phyloP scores from a whole-genome alignment of 2,797 vertebrate species.

The Pantherophis alleghaniensis region DNA sequence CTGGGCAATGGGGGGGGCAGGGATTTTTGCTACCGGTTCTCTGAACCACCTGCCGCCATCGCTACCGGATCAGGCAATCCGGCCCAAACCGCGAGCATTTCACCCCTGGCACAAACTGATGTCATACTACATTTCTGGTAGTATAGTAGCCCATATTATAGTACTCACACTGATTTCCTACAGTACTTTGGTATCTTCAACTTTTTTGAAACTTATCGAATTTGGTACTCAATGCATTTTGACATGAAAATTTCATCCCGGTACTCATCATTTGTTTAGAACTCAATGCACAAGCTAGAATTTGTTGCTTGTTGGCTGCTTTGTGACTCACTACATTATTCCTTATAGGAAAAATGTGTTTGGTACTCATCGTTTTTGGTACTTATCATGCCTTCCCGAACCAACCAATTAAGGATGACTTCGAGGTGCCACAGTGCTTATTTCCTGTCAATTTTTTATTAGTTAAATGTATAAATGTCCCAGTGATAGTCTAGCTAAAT shows the following conservation, averaged over 20 bases:
- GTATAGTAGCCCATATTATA: background rate
- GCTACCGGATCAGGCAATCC: fast-evolving
- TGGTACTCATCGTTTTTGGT: background rate
- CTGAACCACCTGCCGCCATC: too few relatives aligned
- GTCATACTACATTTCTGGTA: too few relatives aligned
- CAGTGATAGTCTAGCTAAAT: background rate
- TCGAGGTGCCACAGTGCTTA: background rate
- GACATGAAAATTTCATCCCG: background rate
- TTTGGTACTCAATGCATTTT: background rate
- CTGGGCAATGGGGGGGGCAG: too few relatives aligned
- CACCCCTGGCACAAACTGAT: too few relatives aligned
- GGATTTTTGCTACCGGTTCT: too few relatives aligned
- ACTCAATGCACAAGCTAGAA: background rate
- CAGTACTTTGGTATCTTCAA: background rate
- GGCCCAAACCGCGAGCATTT: too few relatives aligned
- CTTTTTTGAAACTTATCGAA: background rate
- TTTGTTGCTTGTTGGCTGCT: background rate
- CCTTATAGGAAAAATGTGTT: background rate
- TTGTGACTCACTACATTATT: background rate
- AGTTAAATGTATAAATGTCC: background rate
- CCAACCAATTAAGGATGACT: background rate
- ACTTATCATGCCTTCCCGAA: fast-evolving
- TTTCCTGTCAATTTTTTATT: background rate
- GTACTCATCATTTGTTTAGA: background rate
- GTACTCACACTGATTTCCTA: background rate